Base-by-base conservation (phyloP, 1,140 invertebrate species). In the Grapholita molesta region DNA sequence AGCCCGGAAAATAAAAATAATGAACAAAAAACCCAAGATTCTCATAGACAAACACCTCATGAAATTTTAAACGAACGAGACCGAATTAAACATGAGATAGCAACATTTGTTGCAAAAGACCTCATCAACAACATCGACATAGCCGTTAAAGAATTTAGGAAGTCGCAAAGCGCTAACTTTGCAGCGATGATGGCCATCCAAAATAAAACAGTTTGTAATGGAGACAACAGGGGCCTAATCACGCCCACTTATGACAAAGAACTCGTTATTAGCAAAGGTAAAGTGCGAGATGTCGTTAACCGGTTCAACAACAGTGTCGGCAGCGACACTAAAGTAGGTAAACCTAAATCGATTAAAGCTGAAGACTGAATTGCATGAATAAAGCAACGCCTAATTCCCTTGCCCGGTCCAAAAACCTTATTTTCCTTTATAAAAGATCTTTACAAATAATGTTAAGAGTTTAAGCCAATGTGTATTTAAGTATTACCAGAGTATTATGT, bases 271-370 rank as follows among this genome's bases (percentile, higher is more conserved):
- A 92, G 89, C 35, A 92, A 91, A 76, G 91, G 91, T 3, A 92
- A 91, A 74, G 92, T 92, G 8, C 80, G 91, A 68, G 92, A 92
- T 70, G 91, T 92, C 5, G 90, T 92, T 0, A 90, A 92, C 35
- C 86, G 86, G 78, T 86, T 92, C 64, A 92, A 92, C 67, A 90
- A 73, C 33, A 84, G 82, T 21, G 80, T 89, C 5, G 77, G 76
- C 25, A 76, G 69, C 3, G 82, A 80, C 11, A 79, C 79, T 64
- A 61, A 42, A 1, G 77, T 76, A 8, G 83, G 67, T 23, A 78
- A 77, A 78, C 68, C 70, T 66, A 88, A 88, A 79, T 52, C 69
- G 30, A 64, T 77, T 57, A 86, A 80, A 76, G 78, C 68, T 75
- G 73, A 82, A 85, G 81, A 84, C 76, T 88, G 76, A 86, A 71